Evolutionary conservation across 1,140 invertebrate genomes (phyloP), one percentile per base, ranked within the genome.

Genomic region (Platorchestia sp.): DNA sequence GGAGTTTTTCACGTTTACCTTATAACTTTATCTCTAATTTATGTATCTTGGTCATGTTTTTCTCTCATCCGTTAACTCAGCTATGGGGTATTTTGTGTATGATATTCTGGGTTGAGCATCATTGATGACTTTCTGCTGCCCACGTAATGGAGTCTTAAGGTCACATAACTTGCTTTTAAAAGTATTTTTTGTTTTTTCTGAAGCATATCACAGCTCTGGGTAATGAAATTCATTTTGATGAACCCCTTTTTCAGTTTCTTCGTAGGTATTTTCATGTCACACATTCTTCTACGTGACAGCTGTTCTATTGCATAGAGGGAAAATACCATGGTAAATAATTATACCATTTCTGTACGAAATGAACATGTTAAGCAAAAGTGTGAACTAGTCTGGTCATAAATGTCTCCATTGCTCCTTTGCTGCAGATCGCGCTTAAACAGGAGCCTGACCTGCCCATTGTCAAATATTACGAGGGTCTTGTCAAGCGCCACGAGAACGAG

Each of bases 381-480:
- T 3, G 36, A 36, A 27, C 27, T 75, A 36, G 14, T 75, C 10
- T 14, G 59, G 1, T 75, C 27, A 75, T 36, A 3, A 36, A 75
- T 75, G 59, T 10, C 36, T 36, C 27, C 1, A 27, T 47, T 41
- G 3, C 22, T 3, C 10, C 6, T 45, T 10, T 93, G 44, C 45
- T 47, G 43, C 91, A 93, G 91, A 93, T 93, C 5, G 6, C 91
- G 41, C 43, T 93, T 0, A 93, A 93, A 36, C 91, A 93, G 44
- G 91, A 93, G 45, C 7, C 43, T 45, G 44, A 93, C 10, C 91
- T 93, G 91, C 91, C 91, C 45, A 93, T 93, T 7, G 45, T 93
- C 36, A 93, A 93, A 22, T 93, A 93, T 40, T 93, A 93, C 91
- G 91, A 93, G n/a, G 40, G 40, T n/a, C 91, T 93, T 10, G 45